These are phyloP conservation scores for Xanthostigma xanthostigma DNA, from an alignment of 2,888 invertebrate genomes.

Conservation along the genomic window DNA sequence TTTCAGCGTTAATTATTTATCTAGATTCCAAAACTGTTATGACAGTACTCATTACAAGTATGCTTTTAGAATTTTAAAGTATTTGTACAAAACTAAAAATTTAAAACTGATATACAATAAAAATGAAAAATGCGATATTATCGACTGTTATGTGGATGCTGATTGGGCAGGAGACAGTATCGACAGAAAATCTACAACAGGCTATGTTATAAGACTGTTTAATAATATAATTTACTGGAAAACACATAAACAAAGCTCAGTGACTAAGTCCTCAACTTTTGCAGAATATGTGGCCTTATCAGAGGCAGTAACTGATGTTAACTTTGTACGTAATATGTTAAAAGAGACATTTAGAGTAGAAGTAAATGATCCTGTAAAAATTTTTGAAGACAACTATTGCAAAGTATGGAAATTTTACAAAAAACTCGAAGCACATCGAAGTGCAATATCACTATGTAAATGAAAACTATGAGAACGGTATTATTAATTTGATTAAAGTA, in stretches of 20 bases:
- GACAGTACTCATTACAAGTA: constrained; percentile 16
- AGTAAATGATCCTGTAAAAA: constrained; percentile 11
- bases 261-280: constrained; percentile 16
- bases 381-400: constrained; percentile 17
- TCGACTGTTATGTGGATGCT: constrained; percentile 19
- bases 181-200: constrained; percentile 15
- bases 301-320: constrained; percentile 13
- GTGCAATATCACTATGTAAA: constrained; percentile 17
- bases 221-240: constrained; percentile 21
- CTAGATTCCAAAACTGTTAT: constrained; percentile 22
- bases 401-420: constrained; percentile 16
- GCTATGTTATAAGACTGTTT: constrained; percentile 21
- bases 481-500: constrained; percentile 15
- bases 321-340: constrained; percentile 8
- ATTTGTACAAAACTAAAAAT: constrained; percentile 17
- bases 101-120: constrained; percentile 14
- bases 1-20: constrained; percentile 21
- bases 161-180: constrained; percentile 20
- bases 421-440: constrained; percentile 16
- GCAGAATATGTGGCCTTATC: constrained; percentile 15
- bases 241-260: constrained; percentile 19
- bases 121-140: constrained; percentile 6
- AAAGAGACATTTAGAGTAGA: constrained; percentile 9
- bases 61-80: constrained; percentile 19
- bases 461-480: constrained; percentile 16